Percentiles rank a stretch among this genome's conserved stretches.
Evolutionary conservation across 2,888 invertebrate genomes (phyloP).

Genomic region (Agriotes lineatus): DNA sequence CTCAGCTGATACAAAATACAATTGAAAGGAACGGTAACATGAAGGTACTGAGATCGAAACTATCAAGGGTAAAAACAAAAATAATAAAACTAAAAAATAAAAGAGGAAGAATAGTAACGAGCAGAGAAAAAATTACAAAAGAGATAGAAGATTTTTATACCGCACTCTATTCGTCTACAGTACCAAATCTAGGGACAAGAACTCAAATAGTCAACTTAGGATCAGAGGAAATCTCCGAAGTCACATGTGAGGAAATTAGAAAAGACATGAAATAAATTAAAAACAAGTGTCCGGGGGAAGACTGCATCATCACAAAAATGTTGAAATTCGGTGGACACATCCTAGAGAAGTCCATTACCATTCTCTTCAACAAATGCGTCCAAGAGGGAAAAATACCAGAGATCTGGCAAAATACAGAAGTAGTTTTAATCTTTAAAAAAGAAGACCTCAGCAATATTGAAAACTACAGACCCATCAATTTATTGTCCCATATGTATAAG

Average conservation of each 20-base stretch:
- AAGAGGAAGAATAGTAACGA: neutral
- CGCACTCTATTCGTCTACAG: neutral
- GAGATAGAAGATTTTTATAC: neutral
- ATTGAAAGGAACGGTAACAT: neutral
- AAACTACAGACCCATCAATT: neutral
- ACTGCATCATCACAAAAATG: neutral
- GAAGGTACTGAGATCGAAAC: neutral
- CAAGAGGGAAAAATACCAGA: neutral
- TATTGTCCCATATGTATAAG: no score
- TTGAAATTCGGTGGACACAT: neutral
- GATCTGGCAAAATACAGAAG: neutral
- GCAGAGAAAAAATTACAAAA: neutral
- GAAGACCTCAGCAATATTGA: neutral
- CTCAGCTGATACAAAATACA: neutral
- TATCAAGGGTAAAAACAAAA: neutral
- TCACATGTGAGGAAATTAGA: neutral
- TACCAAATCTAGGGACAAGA: neutral
- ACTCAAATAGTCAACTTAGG: neutral
- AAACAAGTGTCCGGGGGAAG: neutral
- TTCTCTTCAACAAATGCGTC: slow-evolving; percentile 2
- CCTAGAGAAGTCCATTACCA: neutral
- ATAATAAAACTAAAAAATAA: neutral
- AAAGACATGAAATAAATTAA: neutral
- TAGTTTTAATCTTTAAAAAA: neutral
- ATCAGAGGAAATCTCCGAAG: neutral